These are phyloP conservation scores for mouse (Mus musculus) DNA, from an alignment of 2,113 vertebrate genomes.

Conservation along the genomic window DNA sequence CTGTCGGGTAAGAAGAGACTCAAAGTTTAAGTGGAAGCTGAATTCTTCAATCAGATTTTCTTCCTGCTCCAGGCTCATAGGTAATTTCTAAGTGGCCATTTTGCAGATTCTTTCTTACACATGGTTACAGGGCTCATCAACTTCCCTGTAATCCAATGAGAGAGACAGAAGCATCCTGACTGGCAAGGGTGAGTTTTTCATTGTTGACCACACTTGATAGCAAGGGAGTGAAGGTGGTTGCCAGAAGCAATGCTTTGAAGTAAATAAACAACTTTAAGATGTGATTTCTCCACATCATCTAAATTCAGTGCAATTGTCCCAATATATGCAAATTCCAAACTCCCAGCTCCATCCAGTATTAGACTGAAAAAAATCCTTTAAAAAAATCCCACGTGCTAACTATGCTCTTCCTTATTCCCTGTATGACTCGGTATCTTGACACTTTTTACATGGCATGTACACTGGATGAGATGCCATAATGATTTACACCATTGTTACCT, in stretches of 20 bases:
- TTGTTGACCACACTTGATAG: neutral
- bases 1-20: neutral
- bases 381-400: too few relatives aligned
- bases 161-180: neutral
- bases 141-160: neutral
- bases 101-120: neutral
- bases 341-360: neutral
- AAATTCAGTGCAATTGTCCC: neutral
- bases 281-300: neutral
- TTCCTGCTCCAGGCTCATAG: neutral
- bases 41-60: neutral
- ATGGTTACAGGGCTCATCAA: neutral
- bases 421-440: accelerated
- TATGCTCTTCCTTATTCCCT: neutral
- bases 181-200: neutral
- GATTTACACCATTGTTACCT: neutral
- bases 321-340: too few relatives aligned
- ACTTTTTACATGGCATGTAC: neutral
- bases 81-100: accelerated
- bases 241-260: neutral
- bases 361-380: neutral
- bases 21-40: neutral
- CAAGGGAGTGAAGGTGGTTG: neutral
- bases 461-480: neutral
- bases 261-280: neutral